Evolutionary conservation across 1,140 invertebrate species (phyloP), one percentile per base, ranked within the genome.

Genomic region (Nebria ingens): DNA sequence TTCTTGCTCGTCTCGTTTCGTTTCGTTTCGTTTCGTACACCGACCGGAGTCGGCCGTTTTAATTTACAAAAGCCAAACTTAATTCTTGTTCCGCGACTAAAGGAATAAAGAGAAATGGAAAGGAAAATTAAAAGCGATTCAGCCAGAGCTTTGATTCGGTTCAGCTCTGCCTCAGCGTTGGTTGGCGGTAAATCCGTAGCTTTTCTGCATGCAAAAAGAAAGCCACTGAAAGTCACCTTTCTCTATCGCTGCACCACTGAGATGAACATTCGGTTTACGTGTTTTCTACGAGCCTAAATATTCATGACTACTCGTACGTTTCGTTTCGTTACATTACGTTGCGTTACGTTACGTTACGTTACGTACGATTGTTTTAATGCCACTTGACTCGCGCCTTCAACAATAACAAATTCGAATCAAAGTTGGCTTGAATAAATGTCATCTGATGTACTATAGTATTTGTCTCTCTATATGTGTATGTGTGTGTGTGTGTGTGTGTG

Each of bases 41-140:
- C 40, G 40, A 45, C n/a, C n/a, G n/a, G 25, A 34, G 52, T 59
- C 66, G n/a, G 65, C 69, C 69, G 69, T 72, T 72, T 72, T 72
- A 72, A 72, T 72, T 72, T 72, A 72, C 70, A 72, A 72, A 72
- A 72, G 70, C 70, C 70, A 72, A 72, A 72, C 69, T 72, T 72
- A 72, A 72, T 72, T 72, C 70, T 70, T 70, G 69, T 70, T 70
- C 66, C 64, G n/a, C n/a, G 65, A 66, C 64, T 69, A 66, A 68
- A 69, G 69, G 69, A 71, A 71, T 71, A 68, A 70, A 71, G 70
- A 70, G 70, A 71, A 71, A 71, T 71, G 70, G 69, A 68, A 68
- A 67, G 69, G 69, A 71, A 71, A 72, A 72, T 72, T 72, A 72
- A 71, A 72, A 71, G 53, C 68, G 69, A 71, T 72, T 72, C 68